Evolutionary conservation across 2,888 invertebrate genomes (phyloP), one percentile per base, ranked within the genome.

Genomic region (Teleiodes luculella): DNA sequence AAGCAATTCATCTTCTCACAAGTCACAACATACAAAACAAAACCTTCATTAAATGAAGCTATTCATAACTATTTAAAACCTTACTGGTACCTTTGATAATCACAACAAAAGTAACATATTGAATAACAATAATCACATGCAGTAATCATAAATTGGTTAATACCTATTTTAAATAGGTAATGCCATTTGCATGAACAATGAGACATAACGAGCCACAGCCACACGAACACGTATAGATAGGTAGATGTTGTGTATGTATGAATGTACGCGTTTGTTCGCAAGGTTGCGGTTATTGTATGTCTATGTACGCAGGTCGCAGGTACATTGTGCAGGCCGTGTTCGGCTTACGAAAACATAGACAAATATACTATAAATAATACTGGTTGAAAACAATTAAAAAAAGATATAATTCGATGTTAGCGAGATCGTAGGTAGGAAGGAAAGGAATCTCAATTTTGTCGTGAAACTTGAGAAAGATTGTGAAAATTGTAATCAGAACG

Each of bases 161-260:
- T 43, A 43, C 24, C 24, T 43, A 43, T 24, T 43, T 43, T n/a
- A 33, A 43, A 13, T 68, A 69, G 76, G 74, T 81, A 82, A 80
- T 80, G 70, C 76, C 69, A 72, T 74, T 65, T 66, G 70, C 68
- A 68, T 70, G 75, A 82, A 84, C 83, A 83, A 83, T 81, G 77
- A 70, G 73, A 79, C 78, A 79, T 82, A 80, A 82, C 78, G 72
- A 74, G 80, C 80, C 77, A 80, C 80, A 4, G 35, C 5, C 3
- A 35, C 53, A 13, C n/a, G 7, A 28, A 79, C 72, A 67, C 33
- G 3, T 33, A 33, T 33, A 33, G n/a, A 10, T 33, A 24, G 24
- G 3, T 24, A n/a, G n/a, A n/a, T n/a, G n/a, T n/a, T n/a, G 35
- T 37, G 16, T 1, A 5, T 39, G 16, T 3, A 16, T 16, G 16